Percentiles rank a stretch among this genome's conserved stretches.
Evolutionary conservation across 1,140 invertebrate species (phyloP).

Genomic region (Zaprionus capensis): DNA sequence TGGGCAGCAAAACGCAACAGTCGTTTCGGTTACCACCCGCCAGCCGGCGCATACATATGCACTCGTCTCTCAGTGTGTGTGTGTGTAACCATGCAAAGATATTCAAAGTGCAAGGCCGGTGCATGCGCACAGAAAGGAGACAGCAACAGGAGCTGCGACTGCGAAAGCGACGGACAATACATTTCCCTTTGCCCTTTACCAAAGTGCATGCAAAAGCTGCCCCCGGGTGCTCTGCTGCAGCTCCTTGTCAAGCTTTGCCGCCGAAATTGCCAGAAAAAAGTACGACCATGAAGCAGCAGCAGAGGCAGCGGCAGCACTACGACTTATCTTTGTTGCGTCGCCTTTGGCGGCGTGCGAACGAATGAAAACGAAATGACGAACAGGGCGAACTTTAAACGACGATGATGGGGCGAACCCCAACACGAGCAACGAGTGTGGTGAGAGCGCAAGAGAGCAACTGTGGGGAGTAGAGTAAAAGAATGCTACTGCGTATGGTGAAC

Average conservation of each 20-base stretch:
- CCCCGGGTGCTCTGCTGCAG: conserved; percentile 26
- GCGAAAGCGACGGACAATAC: conserved; percentile 48
- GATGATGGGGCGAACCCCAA: conserved; percentile 10
- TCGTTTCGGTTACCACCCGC: conserved; percentile 53
- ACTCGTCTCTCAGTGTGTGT: neutral
- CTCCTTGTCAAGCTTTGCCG: conserved; percentile 38
- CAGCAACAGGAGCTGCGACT: conserved; percentile 53
- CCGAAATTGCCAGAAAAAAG: conserved; percentile 59
- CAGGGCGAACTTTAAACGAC: conserved; percentile 39
- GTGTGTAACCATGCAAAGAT: conserved; percentile 43
- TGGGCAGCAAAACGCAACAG: conserved; percentile 61
- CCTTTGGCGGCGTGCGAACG: conserved; percentile 24
- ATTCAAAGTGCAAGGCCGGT: conserved; percentile 59
- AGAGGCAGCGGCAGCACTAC: neutral
- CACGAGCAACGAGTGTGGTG: conserved; percentile 4
- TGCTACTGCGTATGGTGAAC: neutral
- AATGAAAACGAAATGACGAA: conserved; percentile 73
- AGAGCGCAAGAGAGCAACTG: neutral
- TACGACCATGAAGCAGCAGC: conserved; percentile 33
- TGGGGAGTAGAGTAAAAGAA: conserved; percentile 3
- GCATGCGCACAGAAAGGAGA: conserved; percentile 76
- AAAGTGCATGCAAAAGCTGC: conserved; percentile 48
- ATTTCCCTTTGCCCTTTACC: conserved; percentile 66
- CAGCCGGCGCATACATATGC: conserved; percentile 25
- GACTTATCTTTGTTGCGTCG: conserved; percentile 9